These are phyloP conservation scores for Meloidogyne floridensis DNA, from an alignment of 1,140 invertebrate species.

Conservation along the genomic window DNA sequence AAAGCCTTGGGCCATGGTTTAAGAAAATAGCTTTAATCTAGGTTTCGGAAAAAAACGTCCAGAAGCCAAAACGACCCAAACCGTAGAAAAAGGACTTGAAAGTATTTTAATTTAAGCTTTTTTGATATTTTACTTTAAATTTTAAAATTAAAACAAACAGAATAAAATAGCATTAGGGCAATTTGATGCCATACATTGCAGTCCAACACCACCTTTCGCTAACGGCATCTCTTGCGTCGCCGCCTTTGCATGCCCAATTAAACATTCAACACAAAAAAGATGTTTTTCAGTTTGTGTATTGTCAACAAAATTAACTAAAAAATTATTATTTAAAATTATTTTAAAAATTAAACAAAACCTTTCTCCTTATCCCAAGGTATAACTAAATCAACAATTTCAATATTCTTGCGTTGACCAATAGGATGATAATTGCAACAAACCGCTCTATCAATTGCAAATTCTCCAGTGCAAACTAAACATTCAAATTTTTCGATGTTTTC, in stretches of 20 bases:
- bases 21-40: too few species aligned
- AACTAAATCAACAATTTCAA: constrained; percentile 4
- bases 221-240: constrained; percentile 45
- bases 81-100: too few species aligned
- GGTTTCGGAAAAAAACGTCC: too few species aligned
- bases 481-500: constrained; percentile 17
- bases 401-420: background rate
- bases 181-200: constrained; percentile 38
- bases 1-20: too few species aligned
- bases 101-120: too few species aligned
- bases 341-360: background rate
- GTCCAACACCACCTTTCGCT: constrained; percentile 41
- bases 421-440: constrained; percentile 11
- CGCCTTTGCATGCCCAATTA: constrained; percentile 33
- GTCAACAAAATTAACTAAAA: background rate
- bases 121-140: background rate
- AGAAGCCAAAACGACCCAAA: too few species aligned
- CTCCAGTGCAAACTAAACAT: constrained; percentile 25
- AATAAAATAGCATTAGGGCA: constrained; percentile 45
- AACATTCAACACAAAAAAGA: constrained; percentile 38
- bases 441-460: constrained; percentile 14
- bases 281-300: constrained; percentile 2
- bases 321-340: background rate
- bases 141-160: constrained; percentile 31
- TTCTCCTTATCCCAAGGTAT: background rate